phyloP scores from a whole-genome alignment of 2,797 vertebrate species.

The Loriculus beryllinus region DNA sequence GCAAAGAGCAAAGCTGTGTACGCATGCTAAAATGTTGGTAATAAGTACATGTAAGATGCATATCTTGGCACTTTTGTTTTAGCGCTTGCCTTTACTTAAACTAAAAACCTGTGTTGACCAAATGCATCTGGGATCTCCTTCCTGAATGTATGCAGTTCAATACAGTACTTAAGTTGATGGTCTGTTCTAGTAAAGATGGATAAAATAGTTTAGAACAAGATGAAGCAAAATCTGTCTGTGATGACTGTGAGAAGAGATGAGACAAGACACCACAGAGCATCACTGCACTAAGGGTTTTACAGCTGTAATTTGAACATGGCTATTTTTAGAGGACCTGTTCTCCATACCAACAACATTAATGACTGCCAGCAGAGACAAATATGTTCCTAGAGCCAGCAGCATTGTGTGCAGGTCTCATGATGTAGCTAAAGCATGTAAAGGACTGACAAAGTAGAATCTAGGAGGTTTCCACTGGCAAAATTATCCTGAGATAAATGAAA shows the following conservation, averaged over 20 bases:
- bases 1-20: not conserved
- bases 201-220: not conserved
- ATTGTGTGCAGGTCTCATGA: not conserved
- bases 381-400: not conserved
- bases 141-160: not conserved
- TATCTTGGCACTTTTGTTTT: not conserved
- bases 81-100: not conserved
- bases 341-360: not conserved
- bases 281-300: not conserved
- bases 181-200: not conserved
- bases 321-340: slow-evolving; percentile 31
- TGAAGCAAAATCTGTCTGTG: not conserved
- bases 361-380: not conserved
- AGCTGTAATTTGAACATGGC: not conserved
- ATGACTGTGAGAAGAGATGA: not conserved
- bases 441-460: not conserved
- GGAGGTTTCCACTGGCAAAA: not conserved
- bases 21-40: not conserved
- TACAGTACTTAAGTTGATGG: not conserved
- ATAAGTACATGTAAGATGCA: not conserved
- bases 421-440: not conserved
- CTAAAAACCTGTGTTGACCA: not conserved
- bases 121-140: not conserved
- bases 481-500: not conserved
- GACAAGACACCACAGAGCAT: not conserved